Percentiles rank a stretch among this genome's conserved stretches.
These are phyloP conservation scores for Porites australiensis DNA, from an alignment of 64 coral and sea anemone genomes.

Conservation along the genomic window DNA sequence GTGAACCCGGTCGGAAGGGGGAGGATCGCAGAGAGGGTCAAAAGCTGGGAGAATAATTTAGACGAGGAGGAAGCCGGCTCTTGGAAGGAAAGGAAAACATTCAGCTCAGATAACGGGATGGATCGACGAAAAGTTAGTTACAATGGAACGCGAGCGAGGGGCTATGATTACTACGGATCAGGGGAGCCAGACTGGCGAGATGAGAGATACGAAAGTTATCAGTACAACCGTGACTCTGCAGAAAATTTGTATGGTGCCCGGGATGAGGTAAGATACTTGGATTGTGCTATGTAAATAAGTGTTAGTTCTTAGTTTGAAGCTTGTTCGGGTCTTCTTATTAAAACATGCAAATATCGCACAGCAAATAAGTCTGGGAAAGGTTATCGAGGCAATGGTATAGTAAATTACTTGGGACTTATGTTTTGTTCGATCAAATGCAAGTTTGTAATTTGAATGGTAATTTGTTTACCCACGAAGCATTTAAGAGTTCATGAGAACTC, in stretches of 20 bases:
- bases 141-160: not conserved
- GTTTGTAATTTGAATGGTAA: no score
- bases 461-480: no score
- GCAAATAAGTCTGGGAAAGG: no score
- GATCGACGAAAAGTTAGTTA: not conserved
- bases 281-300: no score
- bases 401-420: no score
- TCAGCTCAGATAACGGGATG: not conserved
- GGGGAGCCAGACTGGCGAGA: not conserved
- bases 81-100: not conserved
- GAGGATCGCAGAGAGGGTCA: conserved; percentile 6
- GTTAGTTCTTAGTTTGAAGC: no score
- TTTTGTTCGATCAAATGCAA: no score
- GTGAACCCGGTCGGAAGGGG: conserved; percentile 16
- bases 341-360: no score
- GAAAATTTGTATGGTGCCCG: not conserved
- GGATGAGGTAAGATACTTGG: not conserved
- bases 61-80: not conserved
- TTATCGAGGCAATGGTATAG: no score
- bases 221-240: not conserved
- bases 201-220: conserved; percentile 10
- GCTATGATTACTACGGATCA: not conserved
- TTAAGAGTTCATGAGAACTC: no score
- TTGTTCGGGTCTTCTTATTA: no score
- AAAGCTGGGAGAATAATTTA: conserved; percentile 54